Conservation (phyloP, 2,797 vertebrate species). For the Tapera naevia region DNA sequence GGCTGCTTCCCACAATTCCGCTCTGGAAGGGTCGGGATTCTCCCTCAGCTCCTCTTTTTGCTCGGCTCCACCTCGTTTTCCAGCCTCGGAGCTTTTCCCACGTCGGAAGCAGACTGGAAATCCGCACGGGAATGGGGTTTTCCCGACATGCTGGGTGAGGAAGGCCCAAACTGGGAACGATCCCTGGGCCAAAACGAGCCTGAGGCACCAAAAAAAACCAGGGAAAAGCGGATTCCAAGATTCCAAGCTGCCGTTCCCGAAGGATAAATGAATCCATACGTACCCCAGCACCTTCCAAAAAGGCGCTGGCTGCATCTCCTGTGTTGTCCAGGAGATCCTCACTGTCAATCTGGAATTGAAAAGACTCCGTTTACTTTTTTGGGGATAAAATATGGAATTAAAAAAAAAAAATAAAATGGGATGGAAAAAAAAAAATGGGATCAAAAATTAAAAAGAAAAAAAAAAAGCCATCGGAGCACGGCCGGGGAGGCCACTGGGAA, state of each 20-base stretch:
- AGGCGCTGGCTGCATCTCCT: slow-evolving; percentile 92
- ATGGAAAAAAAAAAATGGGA: too few species aligned
- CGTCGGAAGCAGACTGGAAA: too few species aligned
- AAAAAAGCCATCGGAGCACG: background rate
- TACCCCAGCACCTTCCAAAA: slow-evolving; percentile 94
- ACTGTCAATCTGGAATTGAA: slow-evolving; percentile 90
- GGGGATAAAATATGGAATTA: background rate
- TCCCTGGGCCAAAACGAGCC: background rate
- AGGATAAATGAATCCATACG: slow-evolving; percentile 68
- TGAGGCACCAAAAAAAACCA: too few species aligned
- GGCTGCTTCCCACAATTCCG: too few species aligned
- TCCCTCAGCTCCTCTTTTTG: too few species aligned
- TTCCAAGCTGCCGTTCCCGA: background rate
- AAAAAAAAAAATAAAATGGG: too few species aligned
- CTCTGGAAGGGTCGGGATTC: too few species aligned
- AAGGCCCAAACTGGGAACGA: too few species aligned
- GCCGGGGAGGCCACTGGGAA: background rate
- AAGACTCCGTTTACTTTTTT: background rate
- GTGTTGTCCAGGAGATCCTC: slow-evolving; percentile 97
- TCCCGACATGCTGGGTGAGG: background rate
- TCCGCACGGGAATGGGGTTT: too few species aligned
- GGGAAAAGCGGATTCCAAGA: background rate
- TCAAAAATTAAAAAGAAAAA: too few species aligned
- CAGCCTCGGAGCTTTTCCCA: too few species aligned
- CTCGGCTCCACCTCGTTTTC: too few species aligned